phyloP scores from a whole-genome alignment of 2,888 invertebrate species.

The Nipponacmea schrenckii region DNA sequence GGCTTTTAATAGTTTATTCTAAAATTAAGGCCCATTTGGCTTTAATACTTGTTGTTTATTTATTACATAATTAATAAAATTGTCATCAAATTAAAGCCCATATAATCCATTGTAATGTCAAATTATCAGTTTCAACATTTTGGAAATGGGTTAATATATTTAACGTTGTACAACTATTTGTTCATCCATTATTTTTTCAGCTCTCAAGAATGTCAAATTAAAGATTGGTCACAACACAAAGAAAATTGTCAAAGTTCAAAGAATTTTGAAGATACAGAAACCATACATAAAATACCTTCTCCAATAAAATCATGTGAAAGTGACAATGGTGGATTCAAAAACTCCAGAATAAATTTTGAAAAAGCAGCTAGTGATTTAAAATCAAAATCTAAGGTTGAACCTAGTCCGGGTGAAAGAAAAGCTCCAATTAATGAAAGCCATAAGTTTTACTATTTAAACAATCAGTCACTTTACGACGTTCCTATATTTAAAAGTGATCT shows the following conservation, averaged over 20 bases:
- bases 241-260: slow-evolving; percentile 16
- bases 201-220: slow-evolving; percentile 49
- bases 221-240: slow-evolving; percentile 49
- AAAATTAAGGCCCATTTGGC: no score
- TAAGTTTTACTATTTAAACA: slow-evolving; percentile 28
- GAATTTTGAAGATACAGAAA: neutral
- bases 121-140: no score
- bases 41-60: no score
- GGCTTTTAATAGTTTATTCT: no score
- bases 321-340: neutral
- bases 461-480: slow-evolving; percentile 37
- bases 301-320: neutral
- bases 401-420: neutral
- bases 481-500: slow-evolving; percentile 35
- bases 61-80: no score
- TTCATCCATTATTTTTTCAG: slow-evolving; percentile 31
- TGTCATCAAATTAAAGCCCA: no score
- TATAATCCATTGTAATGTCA: no score
- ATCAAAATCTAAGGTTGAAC: neutral
- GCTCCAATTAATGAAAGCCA: neutral
- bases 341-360: neutral
- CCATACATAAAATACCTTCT: no score
- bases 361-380: neutral
- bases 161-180: no score
- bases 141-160: no score